A percentile compares a stretch with the other conserved stretches of the same genome.
Conservation (phyloP, 2,888 invertebrate species). For the Nemotelus pantherinus region DNA sequence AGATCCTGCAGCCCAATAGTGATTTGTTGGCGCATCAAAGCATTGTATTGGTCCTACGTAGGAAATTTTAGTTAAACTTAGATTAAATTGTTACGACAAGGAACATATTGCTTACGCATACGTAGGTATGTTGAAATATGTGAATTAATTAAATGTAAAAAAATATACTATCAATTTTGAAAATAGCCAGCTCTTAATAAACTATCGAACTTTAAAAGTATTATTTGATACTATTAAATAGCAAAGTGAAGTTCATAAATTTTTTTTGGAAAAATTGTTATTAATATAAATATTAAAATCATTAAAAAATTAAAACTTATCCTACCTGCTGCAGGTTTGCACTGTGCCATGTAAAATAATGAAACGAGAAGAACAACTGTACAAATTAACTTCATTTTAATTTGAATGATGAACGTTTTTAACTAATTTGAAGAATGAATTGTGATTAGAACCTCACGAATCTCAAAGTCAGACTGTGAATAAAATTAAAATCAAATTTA, state of each 20-base stretch:
- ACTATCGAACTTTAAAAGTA: too few relatives aligned
- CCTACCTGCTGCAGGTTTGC: slow-evolving; percentile 17
- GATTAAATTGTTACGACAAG: too few relatives aligned
- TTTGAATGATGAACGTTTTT: neutral
- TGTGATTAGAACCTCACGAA: too few relatives aligned
- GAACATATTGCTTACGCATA: too few relatives aligned
- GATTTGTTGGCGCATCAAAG: slow-evolving; percentile 47
- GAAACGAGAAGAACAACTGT: neutral
- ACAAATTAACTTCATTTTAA: slow-evolving; percentile 5
- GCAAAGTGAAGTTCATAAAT: neutral
- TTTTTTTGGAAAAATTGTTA: neutral
- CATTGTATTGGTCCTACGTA: slow-evolving; percentile 34
- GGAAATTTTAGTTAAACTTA: neutral
- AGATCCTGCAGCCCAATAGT: slow-evolving; percentile 46
- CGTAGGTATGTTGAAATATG: too few relatives aligned
- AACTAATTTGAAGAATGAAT: too few relatives aligned
- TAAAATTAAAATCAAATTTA: too few relatives aligned
- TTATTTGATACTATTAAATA: too few relatives aligned
- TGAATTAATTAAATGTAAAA: too few relatives aligned
- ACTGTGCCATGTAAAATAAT: neutral
- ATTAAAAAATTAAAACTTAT: neutral
- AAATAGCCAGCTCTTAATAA: too few relatives aligned
- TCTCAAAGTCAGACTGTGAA: too few relatives aligned
- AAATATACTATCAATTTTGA: too few relatives aligned
- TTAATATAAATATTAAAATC: neutral